Evolutionary conservation across 2,888 invertebrate species (phyloP), one percentile per base, ranked within the genome.

Genomic region (Drosophila lutescens): DNA sequence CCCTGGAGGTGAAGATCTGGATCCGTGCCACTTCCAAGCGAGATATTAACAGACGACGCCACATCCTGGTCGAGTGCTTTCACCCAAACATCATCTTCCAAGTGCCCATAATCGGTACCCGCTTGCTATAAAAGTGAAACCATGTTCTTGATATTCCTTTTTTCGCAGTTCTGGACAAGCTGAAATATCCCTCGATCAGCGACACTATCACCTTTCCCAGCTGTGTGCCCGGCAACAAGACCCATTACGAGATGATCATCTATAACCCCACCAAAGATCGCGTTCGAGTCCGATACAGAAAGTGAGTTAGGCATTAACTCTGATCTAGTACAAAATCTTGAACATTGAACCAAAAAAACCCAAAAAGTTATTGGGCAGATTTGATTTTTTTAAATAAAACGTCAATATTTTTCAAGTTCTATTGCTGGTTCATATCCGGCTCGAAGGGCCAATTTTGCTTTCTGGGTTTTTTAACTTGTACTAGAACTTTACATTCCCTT

Each of bases 1-100:
- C 63, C 1, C 7, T 88, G n/a, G 66, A 73, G 38, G 57, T 87
- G 0, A 77, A 70, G 26, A 67, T 90, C 30, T 46, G 41, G 15
- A 80, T 90, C 41, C 43, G 62, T 8, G 73, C 87, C 9, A 34
- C 4, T 1, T 53, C 59, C 0, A 46, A 56, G 4, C 41, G 40
- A 0, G 49, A 78, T 2, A 85, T 89, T 1, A 84, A 86, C 63
- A 77, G 88, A 2, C 73, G 79, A 4, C 89, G 90, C 6, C 76
- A 83, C 57, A 68, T 90, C 30, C 81, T 67, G 10, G 69, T 90
- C 10, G 74, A 83, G 26, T 77, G 80, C 4, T 81, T 78, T 46
- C 90, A 90, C 74, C 90, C 90, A 2, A 90, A 86, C 51, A 84
- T 90, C 12, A 83, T 70, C 10, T 86, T 89, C 23, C 74, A 90